Evolutionary conservation across 2,797 vertebrate species (phyloP), one percentile per base, ranked within the genome.

Genomic region (Sebastes jordani): DNA sequence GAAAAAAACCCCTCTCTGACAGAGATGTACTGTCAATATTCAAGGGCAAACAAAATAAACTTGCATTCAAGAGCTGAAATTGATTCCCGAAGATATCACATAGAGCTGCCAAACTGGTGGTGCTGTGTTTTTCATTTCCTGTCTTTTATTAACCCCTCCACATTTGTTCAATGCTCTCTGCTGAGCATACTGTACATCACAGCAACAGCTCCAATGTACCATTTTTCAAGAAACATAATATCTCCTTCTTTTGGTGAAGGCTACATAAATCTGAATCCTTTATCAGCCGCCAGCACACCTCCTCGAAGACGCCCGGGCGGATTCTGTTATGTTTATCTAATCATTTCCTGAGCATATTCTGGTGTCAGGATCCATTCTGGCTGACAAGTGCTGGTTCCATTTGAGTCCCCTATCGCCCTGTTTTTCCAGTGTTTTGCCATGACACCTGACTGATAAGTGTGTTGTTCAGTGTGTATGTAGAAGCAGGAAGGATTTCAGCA

Each of bases 261-360:
- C 88, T 87, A 93, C 92, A 92, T 94, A 93, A 92, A 95, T 95
- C 93, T 93, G 92, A 95, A 93, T 95, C 90, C 89, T 92, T 95
- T 95, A 96, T 96, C 95, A 90, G 93, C 78, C 82, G 63, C 85
- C 84, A 80, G 85, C 90, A 93, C 92, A 94, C 93, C 89, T 92
- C 92, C 85, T 88, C 49, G 18, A 92, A 85, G 79, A 93, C 87
- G 83, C 87, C 80, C 22, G 71, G 89, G 88, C 77, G 81, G 82
- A 90, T 93, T 90, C 91, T 86, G 90, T 91, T 95, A 92, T 95
- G 95, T 95, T 95, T 94, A 95, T 96, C 94, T 94, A 92, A 95
- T 96, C 93, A 94, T 91, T 91, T 89, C 84, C 90, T 69, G 76
- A 89, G 88, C 90, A 92, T 93, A 94, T 95, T 95, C 92, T 84